Percentiles rank a stretch among this genome's conserved stretches.
phyloP scores from a whole-genome alignment of 2,113 vertebrate genomes.

The Lota lota region DNA sequence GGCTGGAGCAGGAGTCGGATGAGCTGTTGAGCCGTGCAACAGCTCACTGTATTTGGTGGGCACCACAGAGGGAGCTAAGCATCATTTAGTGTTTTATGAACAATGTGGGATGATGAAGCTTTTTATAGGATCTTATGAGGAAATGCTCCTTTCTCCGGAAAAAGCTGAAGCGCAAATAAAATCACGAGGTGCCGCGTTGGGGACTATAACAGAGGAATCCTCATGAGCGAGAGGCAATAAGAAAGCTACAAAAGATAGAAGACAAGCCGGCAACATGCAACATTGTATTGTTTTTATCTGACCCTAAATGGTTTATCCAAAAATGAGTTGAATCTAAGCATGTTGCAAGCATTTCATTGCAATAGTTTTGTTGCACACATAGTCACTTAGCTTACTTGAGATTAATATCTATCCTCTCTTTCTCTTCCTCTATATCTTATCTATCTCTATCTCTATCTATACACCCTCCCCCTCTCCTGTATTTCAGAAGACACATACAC shows the following conservation, averaged over 20 bases:
- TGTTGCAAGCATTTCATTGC: slow-evolving; percentile 42
- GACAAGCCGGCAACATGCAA: slow-evolving; percentile 6
- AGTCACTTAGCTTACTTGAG: background rate
- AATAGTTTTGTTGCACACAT: slow-evolving; percentile 39
- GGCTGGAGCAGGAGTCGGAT: slow-evolving; percentile 14
- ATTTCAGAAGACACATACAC: no score
- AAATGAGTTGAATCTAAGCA: slow-evolving; percentile 33
- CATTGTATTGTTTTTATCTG: slow-evolving; percentile 38
- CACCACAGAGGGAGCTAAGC: slow-evolving; percentile 20
- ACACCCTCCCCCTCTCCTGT: background rate
- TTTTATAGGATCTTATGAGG: slow-evolving; percentile 50
- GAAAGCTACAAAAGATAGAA: slow-evolving; percentile 35
- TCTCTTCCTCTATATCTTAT: slow-evolving; percentile 2
- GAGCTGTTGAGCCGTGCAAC: slow-evolving; percentile 24
- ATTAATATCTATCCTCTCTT: no score
- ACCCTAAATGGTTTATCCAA: slow-evolving; percentile 50
- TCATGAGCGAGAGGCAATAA: slow-evolving; percentile 25
- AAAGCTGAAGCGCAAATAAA: slow-evolving; percentile 55
- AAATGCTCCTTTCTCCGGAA: slow-evolving; percentile 39
- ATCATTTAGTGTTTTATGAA: slow-evolving; percentile 43
- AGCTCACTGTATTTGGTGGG: background rate
- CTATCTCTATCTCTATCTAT: background rate
- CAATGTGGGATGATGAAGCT: slow-evolving; percentile 41
- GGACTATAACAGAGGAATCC: slow-evolving; percentile 26
- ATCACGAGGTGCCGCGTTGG: slow-evolving; percentile 25